Conservation (phyloP, 2,888 invertebrate genomes). For the Penaeus monodon region DNA sequence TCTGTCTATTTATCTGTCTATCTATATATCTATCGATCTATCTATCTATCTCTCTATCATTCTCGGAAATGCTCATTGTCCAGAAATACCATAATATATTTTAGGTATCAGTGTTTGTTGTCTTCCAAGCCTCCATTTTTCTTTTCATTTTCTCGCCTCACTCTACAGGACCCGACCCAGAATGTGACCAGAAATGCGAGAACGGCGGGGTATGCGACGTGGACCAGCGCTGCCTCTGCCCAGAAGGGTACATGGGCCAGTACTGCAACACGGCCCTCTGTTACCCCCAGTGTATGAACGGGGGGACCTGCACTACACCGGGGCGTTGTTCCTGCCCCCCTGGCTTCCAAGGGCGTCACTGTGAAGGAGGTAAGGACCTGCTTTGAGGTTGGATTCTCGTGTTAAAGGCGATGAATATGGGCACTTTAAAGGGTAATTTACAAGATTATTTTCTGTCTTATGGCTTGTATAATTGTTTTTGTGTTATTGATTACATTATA, state of each 20-base stretch:
- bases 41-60: neutral
- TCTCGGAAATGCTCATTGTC: neutral
- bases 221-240: constrained; percentile 88
- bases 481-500: no score
- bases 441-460: no score
- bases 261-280: constrained; percentile 90
- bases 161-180: constrained; percentile 80
- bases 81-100: neutral
- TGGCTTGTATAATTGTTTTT: no score
- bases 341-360: constrained; percentile 91
- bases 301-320: constrained; percentile 90
- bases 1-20: neutral
- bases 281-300: constrained; percentile 93
- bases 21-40: neutral
- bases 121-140: no score
- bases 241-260: constrained; percentile 90
- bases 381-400: constrained; percentile 62
- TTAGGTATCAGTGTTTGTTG: no score
- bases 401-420: no score
- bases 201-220: constrained; percentile 88
- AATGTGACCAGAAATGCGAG: constrained; percentile 88
- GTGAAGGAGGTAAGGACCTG: constrained; percentile 82
- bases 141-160: no score
- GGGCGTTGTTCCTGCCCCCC: constrained; percentile 88
- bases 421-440: no score